Conservation (phyloP, 2,888 invertebrate species). For the Mimumesa dahlbomi region DNA sequence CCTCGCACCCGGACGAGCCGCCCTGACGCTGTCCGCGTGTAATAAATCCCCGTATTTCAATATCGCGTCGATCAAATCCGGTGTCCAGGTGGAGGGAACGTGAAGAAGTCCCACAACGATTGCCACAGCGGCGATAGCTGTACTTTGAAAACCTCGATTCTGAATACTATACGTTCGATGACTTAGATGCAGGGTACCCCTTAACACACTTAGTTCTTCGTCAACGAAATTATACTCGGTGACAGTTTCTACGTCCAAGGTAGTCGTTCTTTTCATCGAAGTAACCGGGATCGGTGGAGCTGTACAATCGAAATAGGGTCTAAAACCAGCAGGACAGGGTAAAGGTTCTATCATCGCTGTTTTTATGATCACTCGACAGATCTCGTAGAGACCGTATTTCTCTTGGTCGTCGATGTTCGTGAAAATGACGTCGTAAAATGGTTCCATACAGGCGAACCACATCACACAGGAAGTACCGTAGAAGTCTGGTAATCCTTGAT, state of each 20-base stretch:
- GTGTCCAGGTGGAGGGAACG: conserved; percentile 83
- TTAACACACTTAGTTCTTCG: conserved; percentile 65
- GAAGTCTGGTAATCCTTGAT: conserved; percentile 60
- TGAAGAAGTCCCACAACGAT: conserved; percentile 83
- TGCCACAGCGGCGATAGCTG: conserved; percentile 83
- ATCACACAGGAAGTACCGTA: conserved; percentile 68
- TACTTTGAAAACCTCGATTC: conserved; percentile 80
- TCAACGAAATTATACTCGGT: conserved; percentile 65
- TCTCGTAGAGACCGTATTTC: conserved; percentile 66
- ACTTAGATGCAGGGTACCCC: conserved; percentile 66
- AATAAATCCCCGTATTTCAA: conserved; percentile 85
- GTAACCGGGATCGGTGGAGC: conserved; percentile 56
- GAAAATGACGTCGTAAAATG: conserved; percentile 68
- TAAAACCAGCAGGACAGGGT: conserved; percentile 71
- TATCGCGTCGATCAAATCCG: conserved; percentile 83
- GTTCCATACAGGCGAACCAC: conserved; percentile 76
- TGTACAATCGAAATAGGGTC: conserved; percentile 61
- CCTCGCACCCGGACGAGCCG: conserved; percentile 61
- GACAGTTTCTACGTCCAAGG: conserved; percentile 65
- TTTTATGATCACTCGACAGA: conserved; percentile 67
- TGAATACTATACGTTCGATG: conserved; percentile 58
- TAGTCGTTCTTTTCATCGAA: conserved; percentile 51
- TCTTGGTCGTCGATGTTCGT: conserved; percentile 70
- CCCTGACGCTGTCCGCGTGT: conserved; percentile 78
- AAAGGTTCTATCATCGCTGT: conserved; percentile 69